Evolutionary conservation across 2,797 vertebrate species (phyloP), one percentile per base, ranked within the genome.

Genomic region (Octomys mimax): DNA sequence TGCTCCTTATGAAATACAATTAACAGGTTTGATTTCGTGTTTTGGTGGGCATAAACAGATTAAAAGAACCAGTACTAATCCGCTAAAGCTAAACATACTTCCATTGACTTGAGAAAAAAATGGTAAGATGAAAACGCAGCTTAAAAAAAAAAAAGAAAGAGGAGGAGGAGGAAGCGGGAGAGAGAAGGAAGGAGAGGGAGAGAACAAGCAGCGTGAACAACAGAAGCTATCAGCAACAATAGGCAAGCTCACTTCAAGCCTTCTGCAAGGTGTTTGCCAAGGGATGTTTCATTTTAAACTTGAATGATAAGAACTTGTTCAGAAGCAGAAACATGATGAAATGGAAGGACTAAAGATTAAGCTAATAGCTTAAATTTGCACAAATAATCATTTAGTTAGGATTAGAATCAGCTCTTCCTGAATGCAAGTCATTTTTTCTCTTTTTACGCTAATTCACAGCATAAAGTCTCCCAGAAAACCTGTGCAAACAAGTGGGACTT

Each of bases 191-290:
- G 4, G 13, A 4, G 5, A 61, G 26, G 1, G 16, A 33, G 21
- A 7, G 46, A 46, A 26, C 26, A 59, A 13, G 5, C 33, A 68
- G 13, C 0, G 70, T 14, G 14, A 19, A 10, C 11, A 21, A 3
- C 2, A 52, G 73, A 61, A 18, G 24, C 6, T 8, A 2, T 19
- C 12, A n/a, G 42, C 31, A 16, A 14, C n/a, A 22, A 62, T 24
- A 9, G 3, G 16, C 22, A 52, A 77, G 78, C 49, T 39, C 22
- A 21, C 19, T 9, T 54, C 31, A 77, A 77, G 22, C 5, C 11
- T 39, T 89, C 87, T 64, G 18, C 33, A 71, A 71, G 33, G 19
- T 82, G 11, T 31, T 87, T 61, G 49, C 59, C 28, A 49, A 95
- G 22, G 21, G n/a, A 68, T 31, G 22, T 1, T 39, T 24, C 13